These are phyloP conservation scores for Melanocharis versteri DNA, from an alignment of 2,113 vertebrate species.

Conservation along the genomic window DNA sequence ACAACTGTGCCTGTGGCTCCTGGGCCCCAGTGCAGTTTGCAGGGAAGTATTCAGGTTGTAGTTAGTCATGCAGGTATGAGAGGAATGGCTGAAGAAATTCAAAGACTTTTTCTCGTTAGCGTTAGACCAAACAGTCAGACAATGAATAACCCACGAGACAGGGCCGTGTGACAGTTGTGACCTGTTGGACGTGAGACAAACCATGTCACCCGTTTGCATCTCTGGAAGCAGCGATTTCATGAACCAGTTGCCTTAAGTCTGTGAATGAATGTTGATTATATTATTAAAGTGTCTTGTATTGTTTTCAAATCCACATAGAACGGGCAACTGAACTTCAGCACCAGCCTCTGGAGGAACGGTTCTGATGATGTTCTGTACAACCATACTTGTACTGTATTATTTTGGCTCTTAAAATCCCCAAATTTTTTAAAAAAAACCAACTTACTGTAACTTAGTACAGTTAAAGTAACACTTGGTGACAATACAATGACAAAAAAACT, in stretches of 20 bases:
- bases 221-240: constrained; percentile 51
- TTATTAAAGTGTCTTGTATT: constrained; percentile 64
- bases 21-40: constrained; percentile 28
- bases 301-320: constrained; percentile 42
- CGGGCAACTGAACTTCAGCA: constrained; percentile 60
- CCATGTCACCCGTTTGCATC: not conserved
- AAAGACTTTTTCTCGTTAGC: constrained; percentile 22
- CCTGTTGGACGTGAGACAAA: not conserved
- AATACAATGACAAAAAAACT: not conserved
- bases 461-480: not conserved
- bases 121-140: constrained; percentile 26
- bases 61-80: constrained; percentile 56
- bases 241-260: constrained; percentile 80
- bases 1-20: constrained; percentile 41
- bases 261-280: constrained; percentile 73
- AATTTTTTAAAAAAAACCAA: not conserved
- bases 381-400: not conserved
- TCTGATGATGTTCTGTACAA: not conserved
- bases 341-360: not conserved
- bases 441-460: not conserved
- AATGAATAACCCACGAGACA: not conserved
- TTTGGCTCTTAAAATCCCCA: not conserved
- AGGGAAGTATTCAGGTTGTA: constrained; percentile 63
- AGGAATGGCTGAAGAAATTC: constrained; percentile 39
- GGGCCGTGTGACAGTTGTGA: not conserved